Evolutionary conservation across 2,888 invertebrate species (phyloP), one percentile per base, ranked within the genome.

Genomic region (Xestia sexstrigata): DNA sequence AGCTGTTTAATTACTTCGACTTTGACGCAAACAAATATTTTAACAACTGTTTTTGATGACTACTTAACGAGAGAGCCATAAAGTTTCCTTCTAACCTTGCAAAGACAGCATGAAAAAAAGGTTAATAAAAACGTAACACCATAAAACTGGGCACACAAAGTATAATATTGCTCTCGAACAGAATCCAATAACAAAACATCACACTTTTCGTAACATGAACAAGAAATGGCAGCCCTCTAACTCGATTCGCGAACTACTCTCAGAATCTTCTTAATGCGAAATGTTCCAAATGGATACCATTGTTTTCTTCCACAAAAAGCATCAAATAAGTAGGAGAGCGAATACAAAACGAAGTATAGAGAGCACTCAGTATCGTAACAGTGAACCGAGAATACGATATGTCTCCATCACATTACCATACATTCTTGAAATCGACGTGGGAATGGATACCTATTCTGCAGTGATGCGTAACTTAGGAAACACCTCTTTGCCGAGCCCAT

Each of bases 371-470:
- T 90, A 89, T 89, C 89, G 90, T 88, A 86, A 87, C 90, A 89
- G 92, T 91, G 90, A 92, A 90, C 91, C 88, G 92, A 92, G 93
- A 94, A 94, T 93, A 91, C 94, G 93, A 95, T 95, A 94, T 93
- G 93, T 94, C 95, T 94, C 95, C 95, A 94, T 96, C 94, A 93
- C 93, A 95, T 95, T 96, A 93, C 93, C 94, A 95, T 95, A 95
- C 92, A 94, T 94, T 94, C 93, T 91, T 92, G 91, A 92, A 90
- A 90, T 91, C 90, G 90, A 91, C 91, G 91, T 89, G 89, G 90
- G 81, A 88, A 93, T 91, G 89, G 90, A 90, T 92, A 91, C 90
- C 91, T 92, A 90, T 92, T 91, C 90, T 90, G 91, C 92, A 92
- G 89, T 92, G 93, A 93, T 90, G 93, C 93, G 93, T 93, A 92